These are phyloP conservation scores for Aphidius gifuensis DNA, from an alignment of 1,140 invertebrate genomes.

Conservation along the genomic window DNA sequence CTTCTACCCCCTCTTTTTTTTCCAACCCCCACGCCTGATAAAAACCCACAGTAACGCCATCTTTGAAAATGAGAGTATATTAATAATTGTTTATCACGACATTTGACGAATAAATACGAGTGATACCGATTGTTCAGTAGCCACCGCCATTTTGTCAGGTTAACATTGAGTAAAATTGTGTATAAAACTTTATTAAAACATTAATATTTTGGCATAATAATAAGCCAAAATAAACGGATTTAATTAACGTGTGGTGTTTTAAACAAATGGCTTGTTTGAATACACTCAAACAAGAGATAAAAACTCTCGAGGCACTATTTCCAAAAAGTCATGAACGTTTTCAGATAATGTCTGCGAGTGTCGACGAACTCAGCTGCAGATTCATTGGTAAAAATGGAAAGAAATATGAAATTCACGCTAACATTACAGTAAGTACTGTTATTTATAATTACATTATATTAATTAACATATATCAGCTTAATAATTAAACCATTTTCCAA, in stretches of 20 bases:
- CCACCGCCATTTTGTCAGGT: too few species aligned
- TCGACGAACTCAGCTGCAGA: constrained; percentile 95
- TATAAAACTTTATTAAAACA: too few species aligned
- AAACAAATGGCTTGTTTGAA: constrained; percentile 93
- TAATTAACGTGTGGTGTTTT: constrained; percentile 24
- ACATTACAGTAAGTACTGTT: constrained; percentile 85
- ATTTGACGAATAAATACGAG: too few species aligned
- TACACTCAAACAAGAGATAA: constrained; percentile 96
- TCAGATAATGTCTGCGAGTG: constrained; percentile 94
- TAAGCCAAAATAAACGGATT: background rate
- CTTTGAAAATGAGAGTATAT: too few species aligned
- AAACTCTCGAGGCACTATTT: constrained; percentile 91
- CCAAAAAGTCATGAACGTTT: constrained; percentile 94
- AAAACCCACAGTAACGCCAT: too few species aligned
- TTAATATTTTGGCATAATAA: background rate
- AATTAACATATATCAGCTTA: too few species aligned
- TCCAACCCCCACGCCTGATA: too few species aligned
- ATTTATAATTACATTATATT: too few species aligned
- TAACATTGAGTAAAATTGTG: too few species aligned
- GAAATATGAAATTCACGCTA: constrained; percentile 95
- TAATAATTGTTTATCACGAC: too few species aligned
- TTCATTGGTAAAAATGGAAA: constrained; percentile 93
- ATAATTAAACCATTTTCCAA: constrained; percentile 4
- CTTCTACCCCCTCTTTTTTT: too few species aligned
- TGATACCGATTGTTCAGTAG: too few species aligned